Evolutionary conservation across 2,113 vertebrate species (phyloP).

Genomic region (Eudyptes chrysolophus): DNA sequence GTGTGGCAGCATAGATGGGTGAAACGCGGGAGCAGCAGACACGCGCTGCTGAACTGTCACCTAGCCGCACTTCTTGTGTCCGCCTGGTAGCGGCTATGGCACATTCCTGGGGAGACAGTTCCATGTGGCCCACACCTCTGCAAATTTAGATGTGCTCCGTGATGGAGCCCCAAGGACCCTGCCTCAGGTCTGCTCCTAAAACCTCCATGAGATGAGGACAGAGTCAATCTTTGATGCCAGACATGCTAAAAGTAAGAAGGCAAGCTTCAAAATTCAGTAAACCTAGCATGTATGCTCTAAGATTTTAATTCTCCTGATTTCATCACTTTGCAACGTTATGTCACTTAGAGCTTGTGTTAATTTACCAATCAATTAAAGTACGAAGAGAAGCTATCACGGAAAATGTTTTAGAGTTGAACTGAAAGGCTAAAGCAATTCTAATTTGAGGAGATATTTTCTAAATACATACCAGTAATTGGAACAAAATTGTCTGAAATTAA

Average conservation of each 20-base stretch:
- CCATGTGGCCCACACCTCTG: background rate
- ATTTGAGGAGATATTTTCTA: constrained; percentile 9
- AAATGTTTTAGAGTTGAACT: background rate
- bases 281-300: background rate
- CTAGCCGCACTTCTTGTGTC: rapidly evolving
- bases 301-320: background rate
- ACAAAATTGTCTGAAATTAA: background rate
- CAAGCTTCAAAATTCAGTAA: background rate
- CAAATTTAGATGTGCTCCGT: background rate
- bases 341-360: background rate
- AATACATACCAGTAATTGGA: background rate
- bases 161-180: background rate
- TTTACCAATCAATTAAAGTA: constrained; percentile 36
- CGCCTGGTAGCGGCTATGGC: rapidly evolving
- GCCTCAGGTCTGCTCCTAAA: background rate
- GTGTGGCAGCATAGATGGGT: rapidly evolving
- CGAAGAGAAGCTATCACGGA: background rate
- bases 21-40: rapidly evolving
- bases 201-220: background rate
- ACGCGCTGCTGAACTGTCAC: too few relatives aligned
- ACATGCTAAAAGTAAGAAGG: background rate
- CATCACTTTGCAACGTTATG: background rate
- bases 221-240: background rate
- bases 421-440: constrained; percentile 1
- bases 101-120: background rate